Evolutionary conservation across 1,140 invertebrate genomes (phyloP).

Genomic region (Charaxes varanes): DNA sequence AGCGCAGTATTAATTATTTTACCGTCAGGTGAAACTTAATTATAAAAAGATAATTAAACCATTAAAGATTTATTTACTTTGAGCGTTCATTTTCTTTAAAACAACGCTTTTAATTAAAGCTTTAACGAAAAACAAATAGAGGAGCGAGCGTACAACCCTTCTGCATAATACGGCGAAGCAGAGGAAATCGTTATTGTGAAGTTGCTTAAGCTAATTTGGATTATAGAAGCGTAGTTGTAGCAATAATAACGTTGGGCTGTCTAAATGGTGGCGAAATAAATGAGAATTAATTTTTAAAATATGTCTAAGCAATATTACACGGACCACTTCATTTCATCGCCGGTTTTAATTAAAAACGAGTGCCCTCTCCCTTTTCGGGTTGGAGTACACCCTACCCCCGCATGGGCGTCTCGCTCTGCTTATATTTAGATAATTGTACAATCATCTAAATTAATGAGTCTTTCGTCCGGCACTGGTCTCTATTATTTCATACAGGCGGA

Average conservation of each 20-base stretch:
- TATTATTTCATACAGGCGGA: constrained; percentile 66
- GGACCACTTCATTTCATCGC: constrained; percentile 72
- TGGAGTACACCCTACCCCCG: constrained; percentile 55
- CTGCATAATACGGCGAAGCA: constrained; percentile 19
- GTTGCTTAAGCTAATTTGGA: constrained; percentile 3
- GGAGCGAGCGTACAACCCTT: constrained; percentile 47
- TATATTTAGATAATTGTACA: constrained; percentile 75
- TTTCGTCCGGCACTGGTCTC: constrained; percentile 62
- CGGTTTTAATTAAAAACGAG: constrained; percentile 74
- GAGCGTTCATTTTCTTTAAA: constrained; percentile 68
- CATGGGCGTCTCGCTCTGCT: constrained; percentile 66
- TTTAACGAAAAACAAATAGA: constrained; percentile 68
- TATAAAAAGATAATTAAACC: constrained; percentile 68
- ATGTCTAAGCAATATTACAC: constrained; percentile 72
- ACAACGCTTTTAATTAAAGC: constrained; percentile 70
- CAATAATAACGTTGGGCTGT: constrained; percentile 16
- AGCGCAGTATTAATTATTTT: constrained; percentile 15
- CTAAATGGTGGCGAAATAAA: constrained; percentile 16
- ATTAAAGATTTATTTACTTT: constrained; percentile 68
- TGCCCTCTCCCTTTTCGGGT: constrained; percentile 67
- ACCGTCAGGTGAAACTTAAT: constrained; percentile 60
- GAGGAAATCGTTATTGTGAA: constrained; percentile 7
- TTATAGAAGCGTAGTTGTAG: no score
- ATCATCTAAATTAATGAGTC: constrained; percentile 74
- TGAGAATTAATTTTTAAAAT: constrained; percentile 56